A percentile compares a stretch with the other conserved stretches of the same genome.
phyloP scores from a whole-genome alignment of 2,888 invertebrate genomes.

The Eupeodes latifasciatus region DNA sequence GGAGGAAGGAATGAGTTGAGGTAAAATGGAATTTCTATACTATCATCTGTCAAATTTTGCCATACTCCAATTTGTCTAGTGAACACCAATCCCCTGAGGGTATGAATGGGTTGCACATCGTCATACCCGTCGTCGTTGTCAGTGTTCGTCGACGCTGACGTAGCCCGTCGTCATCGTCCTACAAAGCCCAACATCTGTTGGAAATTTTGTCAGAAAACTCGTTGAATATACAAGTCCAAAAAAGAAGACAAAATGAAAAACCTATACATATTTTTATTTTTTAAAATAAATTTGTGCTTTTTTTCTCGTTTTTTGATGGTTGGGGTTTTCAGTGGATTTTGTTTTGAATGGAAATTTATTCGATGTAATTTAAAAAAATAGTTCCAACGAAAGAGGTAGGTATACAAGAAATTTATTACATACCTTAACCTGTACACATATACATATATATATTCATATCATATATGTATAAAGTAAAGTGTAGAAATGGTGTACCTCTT shows the following conservation, averaged over 20 bases:
- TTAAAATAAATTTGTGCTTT: constrained; percentile 2
- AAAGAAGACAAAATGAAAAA: too few relatives aligned
- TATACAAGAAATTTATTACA: neutral
- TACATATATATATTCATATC: too few relatives aligned
- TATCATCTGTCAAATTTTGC: constrained; percentile 67
- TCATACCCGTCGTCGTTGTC: constrained; percentile 2
- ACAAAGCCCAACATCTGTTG: constrained; percentile 65
- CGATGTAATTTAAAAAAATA: neutral
- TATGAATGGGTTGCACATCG: constrained; percentile 57
- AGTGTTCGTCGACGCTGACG: neutral
- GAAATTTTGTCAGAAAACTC: constrained; percentile 41
- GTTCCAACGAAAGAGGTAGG: neutral
- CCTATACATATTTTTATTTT: neutral
- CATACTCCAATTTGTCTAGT: constrained; percentile 69
- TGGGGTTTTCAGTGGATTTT: neutral
- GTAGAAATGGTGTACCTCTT: too few relatives aligned
- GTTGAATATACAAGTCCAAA: neutral
- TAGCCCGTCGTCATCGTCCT: neutral
- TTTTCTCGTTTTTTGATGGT: neutral
- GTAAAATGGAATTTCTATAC: constrained; percentile 67
- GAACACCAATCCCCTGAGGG: constrained; percentile 36
- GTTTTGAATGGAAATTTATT: constrained; percentile 16
- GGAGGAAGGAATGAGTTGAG: neutral
- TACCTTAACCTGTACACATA: too few relatives aligned
- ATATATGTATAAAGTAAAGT: neutral